phyloP scores from a whole-genome alignment of 2,888 invertebrate species.

The Drosophila paranaensis region DNA sequence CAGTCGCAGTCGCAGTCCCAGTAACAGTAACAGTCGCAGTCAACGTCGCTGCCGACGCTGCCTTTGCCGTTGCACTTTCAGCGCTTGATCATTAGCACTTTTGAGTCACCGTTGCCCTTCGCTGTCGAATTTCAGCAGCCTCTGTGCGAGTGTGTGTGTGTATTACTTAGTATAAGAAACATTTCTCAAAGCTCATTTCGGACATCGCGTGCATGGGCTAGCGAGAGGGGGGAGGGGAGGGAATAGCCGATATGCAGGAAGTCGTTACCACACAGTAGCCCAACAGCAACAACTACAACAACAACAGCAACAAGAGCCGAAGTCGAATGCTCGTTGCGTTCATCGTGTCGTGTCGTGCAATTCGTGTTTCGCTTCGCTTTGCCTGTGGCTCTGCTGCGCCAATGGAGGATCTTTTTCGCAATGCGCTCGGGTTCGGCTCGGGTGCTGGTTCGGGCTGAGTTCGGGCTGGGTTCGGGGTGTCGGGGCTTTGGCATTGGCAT shows the following conservation, averaged over 20 bases:
- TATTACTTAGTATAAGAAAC: slow-evolving; percentile 39
- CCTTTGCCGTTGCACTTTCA: slow-evolving; percentile 17
- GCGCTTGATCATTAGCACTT: slow-evolving; percentile 65
- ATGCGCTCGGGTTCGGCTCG: slow-evolving; percentile 14
- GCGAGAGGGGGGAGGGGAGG: background rate
- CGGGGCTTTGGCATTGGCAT: slow-evolving; percentile 29
- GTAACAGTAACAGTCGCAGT: background rate
- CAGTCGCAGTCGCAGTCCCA: slow-evolving; percentile 38
- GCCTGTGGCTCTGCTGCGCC: slow-evolving; percentile 2
- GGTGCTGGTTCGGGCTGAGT: slow-evolving; percentile 18
- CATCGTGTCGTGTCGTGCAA: background rate
- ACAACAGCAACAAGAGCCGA: slow-evolving; percentile 9
- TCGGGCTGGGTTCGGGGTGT: slow-evolving; percentile 25
- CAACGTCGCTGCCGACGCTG: slow-evolving; percentile 3
- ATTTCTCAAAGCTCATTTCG: slow-evolving; percentile 38
- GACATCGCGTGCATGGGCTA: background rate
- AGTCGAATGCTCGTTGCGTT: slow-evolving; percentile 23
- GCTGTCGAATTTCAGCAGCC: slow-evolving; percentile 39
- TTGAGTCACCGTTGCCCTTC: slow-evolving; percentile 66
- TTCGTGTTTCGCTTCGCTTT: slow-evolving; percentile 6
- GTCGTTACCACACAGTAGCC: slow-evolving; percentile 66
- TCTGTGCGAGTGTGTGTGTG: slow-evolving; percentile 25
- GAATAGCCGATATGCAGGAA: slow-evolving; percentile 63
- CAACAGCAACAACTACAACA: slow-evolving; percentile 31
- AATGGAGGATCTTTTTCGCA: slow-evolving; percentile 43